Evolutionary conservation across 2,797 vertebrate species (phyloP).

Genomic region (Eulemur albifrons): DNA sequence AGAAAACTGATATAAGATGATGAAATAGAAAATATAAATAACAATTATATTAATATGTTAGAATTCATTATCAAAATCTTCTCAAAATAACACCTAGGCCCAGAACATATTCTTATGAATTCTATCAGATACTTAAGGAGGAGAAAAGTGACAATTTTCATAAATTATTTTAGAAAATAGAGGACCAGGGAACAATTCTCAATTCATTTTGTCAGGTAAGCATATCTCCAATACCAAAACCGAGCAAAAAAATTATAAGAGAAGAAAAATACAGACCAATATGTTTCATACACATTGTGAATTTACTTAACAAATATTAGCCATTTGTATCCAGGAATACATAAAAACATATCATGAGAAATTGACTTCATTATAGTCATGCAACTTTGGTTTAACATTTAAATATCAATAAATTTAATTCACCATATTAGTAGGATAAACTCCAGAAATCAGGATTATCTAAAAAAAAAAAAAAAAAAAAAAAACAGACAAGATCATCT

Average conservation of each 20-base stretch:
- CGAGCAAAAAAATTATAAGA: not conserved
- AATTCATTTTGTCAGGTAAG: not conserved
- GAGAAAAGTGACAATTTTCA: not conserved
- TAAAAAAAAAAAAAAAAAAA: not conserved
- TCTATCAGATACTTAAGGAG: not conserved
- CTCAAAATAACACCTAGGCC: not conserved
- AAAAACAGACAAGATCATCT: not conserved
- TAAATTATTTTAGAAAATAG: conserved; percentile 2
- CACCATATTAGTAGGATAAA: not conserved
- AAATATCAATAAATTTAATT: not conserved
- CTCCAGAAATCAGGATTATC: not conserved
- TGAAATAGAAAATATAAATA: not conserved
- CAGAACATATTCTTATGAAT: not conserved
- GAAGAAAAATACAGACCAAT: not conserved
- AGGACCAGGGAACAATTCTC: not conserved
- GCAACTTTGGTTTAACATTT: not conserved
- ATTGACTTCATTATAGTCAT: not conserved
- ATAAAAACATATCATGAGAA: not conserved
- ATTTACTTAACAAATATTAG: not conserved
- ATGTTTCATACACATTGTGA: not conserved
- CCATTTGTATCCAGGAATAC: not conserved
- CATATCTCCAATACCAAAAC: not conserved
- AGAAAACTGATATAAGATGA: not conserved
- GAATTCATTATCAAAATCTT: not conserved
- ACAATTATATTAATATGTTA: not conserved